Evolutionary conservation across 2,113 vertebrate species (phyloP), one percentile per base, ranked within the genome.

Genomic region (Entelurus aequoreus): DNA sequence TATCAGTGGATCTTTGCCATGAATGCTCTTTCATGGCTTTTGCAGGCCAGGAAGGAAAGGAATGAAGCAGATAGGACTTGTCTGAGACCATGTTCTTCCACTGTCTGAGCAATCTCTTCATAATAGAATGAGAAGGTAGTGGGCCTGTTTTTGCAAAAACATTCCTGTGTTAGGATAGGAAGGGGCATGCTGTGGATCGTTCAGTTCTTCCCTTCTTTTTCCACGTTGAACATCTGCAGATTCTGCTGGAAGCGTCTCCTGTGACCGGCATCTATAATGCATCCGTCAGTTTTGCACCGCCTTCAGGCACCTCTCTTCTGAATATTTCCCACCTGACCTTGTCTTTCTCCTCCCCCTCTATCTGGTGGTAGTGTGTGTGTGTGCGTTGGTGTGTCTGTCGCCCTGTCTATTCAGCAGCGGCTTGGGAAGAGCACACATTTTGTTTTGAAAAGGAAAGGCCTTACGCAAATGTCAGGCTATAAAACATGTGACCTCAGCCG

Each of bases 1-100:
- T 37, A 63, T 60, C 40, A 10, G 67, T 53, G 51, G 66, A 68
- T 72, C 67, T 80, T 71, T 58, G 50, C 65, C 60, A n/a, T 52
- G 63, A 74, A 64, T 66, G 46, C 48, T 28, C 70, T 62, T 66
- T 79, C 62, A 67, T 65, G 75, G 79, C 69, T 72, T 28, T 66
- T 79, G 69, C 68, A 73, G 66, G 75, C 70, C 82, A 77, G 83
- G 80, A 84, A 85, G 80, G 76, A 76, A 76, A 71, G 63, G 65
- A 78, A 71, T 40, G 51, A 65, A 52, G 69, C 54, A 78, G 69
- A 79, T 78, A 69, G 53, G 60, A 74, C 40, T 57, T 14, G 56
- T 75, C 60, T 37, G 46, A 42, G 52, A 13, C 36, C 28, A 38
- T 48, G 38, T 56, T 57, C 36, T 63, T 63, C 38, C 44, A 48